These are phyloP conservation scores for Platalea minor DNA, from an alignment of 2,797 vertebrate genomes.

Conservation along the genomic window DNA sequence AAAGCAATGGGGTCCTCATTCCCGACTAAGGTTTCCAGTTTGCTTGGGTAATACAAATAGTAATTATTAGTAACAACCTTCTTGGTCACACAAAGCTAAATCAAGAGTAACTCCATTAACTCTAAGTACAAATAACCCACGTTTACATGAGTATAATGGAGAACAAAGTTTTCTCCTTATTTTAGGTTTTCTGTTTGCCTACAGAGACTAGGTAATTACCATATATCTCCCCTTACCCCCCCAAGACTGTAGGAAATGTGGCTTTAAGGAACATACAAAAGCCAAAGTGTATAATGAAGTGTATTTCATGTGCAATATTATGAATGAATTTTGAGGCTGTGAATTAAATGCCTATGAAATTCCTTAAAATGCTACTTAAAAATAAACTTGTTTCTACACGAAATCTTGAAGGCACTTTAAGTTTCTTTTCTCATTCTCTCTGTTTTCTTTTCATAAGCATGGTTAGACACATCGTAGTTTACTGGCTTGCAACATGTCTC, in stretches of 20 bases:
- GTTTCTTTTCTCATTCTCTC: neutral
- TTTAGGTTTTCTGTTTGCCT: neutral
- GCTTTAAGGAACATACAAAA: neutral
- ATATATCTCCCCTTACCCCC: neutral
- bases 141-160: neutral
- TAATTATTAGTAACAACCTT: neutral
- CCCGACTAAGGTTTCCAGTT: neutral
- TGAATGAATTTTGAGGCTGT: neutral
- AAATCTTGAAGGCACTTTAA: neutral
- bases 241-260: neutral
- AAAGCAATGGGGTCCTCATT: neutral
- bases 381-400: neutral
- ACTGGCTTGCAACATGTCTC: neutral
- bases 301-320: neutral
- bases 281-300: neutral
- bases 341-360: neutral
- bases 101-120: neutral
- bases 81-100: neutral
- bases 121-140: neutral
- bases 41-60: neutral
- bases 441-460: neutral
- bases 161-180: neutral
- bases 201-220: neutral
- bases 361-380: constrained; percentile 5
- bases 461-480: neutral